phyloP scores from a whole-genome alignment of 1,140 invertebrate genomes.

The Formica exsecta region DNA sequence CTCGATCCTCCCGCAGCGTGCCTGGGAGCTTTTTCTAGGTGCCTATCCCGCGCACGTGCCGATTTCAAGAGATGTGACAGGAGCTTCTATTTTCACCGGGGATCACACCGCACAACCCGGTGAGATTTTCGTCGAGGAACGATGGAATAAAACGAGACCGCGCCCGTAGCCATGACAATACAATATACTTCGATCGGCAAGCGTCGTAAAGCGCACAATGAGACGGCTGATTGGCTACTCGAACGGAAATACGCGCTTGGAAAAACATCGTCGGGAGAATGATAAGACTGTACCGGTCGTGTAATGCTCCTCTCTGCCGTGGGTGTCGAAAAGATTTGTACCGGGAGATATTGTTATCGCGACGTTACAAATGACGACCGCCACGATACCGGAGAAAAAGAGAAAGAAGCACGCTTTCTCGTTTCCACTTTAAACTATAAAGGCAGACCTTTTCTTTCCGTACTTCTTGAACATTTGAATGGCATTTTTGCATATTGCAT shows the following conservation, averaged over 20 bases:
- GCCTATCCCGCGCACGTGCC: neutral
- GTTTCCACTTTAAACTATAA: slow-evolving; percentile 29
- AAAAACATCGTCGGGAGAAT: slow-evolving; percentile 43
- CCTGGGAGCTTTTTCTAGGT: neutral
- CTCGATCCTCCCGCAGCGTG: neutral
- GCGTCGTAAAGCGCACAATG: slow-evolving; percentile 56
- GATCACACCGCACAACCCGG: neutral
- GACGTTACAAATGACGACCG: slow-evolving; percentile 25
- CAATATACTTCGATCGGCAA: neutral
- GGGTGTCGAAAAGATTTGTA: slow-evolving; percentile 30
- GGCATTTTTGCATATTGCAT: no score
- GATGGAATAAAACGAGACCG: slow-evolving; percentile 28
- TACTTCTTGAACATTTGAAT: neutral
- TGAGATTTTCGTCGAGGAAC: neutral
- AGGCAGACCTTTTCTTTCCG: no score
- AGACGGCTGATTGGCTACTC: slow-evolving; percentile 54
- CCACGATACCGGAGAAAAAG: neutral
- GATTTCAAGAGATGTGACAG: neutral
- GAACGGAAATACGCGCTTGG: slow-evolving; percentile 55
- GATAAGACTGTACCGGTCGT: slow-evolving; percentile 31
- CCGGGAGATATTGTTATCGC: slow-evolving; percentile 45
- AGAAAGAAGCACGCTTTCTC: neutral
- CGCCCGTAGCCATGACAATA: slow-evolving; percentile 34
- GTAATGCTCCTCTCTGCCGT: slow-evolving; percentile 24
- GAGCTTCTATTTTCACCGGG: neutral